Evolutionary conservation across 1,140 invertebrate genomes (phyloP).

Genomic region (Pseudomyrmex pallidus): DNA sequence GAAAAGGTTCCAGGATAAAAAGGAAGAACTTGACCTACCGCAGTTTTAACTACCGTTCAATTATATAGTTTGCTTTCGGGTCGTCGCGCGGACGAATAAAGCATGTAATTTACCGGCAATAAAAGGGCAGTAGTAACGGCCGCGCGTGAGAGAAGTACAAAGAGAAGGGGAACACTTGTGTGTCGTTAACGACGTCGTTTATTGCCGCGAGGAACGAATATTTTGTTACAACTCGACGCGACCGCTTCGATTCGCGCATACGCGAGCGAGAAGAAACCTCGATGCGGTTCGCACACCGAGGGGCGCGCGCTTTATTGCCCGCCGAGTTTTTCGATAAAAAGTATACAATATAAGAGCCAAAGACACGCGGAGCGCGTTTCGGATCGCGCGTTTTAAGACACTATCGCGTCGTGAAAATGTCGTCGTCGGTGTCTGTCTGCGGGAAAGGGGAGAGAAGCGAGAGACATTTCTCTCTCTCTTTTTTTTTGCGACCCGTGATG

Average conservation of each 20-base stretch:
- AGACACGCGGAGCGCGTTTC: background rate
- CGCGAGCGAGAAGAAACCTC: background rate
- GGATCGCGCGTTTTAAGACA: constrained; percentile 22
- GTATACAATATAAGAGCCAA: constrained; percentile 38
- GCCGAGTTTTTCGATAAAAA: constrained; percentile 43
- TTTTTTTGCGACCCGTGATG: constrained; percentile 20
- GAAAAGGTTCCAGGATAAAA: constrained; percentile 24
- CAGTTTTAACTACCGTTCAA: constrained; percentile 79
- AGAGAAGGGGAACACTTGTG: constrained; percentile 61
- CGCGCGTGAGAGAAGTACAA: constrained; percentile 44
- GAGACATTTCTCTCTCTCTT: too few species aligned
- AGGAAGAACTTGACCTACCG: constrained; percentile 77
- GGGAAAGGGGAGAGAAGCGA: too few species aligned
- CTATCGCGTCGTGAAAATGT: constrained; percentile 31
- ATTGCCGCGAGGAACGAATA: constrained; percentile 81
- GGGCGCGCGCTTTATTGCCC: constrained; percentile 43
- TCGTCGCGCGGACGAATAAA: constrained; percentile 81
- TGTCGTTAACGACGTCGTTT: constrained; percentile 84
- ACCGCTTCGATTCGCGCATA: constrained; percentile 51
- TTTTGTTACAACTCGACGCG: constrained; percentile 78
- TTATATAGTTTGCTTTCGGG: constrained; percentile 79
- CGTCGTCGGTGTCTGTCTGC: constrained; percentile 27
- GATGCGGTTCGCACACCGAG: background rate
- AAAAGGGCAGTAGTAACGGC: constrained; percentile 77
- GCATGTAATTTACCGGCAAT: constrained; percentile 83